Evolutionary conservation across 2,797 vertebrate species (phyloP), one percentile per base, ranked within the genome.

Genomic region (Leptoclinus maculatus): DNA sequence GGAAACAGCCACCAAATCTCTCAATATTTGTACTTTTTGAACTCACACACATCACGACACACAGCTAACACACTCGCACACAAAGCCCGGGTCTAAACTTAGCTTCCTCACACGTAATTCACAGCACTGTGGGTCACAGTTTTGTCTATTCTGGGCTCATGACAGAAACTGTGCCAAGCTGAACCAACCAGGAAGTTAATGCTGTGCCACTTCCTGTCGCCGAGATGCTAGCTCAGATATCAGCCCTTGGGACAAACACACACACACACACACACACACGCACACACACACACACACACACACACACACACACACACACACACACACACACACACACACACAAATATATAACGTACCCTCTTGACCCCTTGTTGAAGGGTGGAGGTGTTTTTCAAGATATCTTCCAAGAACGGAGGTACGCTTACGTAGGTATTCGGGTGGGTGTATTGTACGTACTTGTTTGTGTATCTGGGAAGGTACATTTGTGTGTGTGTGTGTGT

Each of bases 81-180:
- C 39, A 27, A 2, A 23, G n/a, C 16, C 8, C 13, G 7, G 7
- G 8, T 86, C 90, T 88, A 91, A 92, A 73, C 36, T 82, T 91
- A 89, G 70, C 66, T 14, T 74, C 79, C 80, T 64, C 43, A 39
- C 16, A 57, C 32, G 17, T 41, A 21, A 38, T 36, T 74, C 53
- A 8, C 34, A 16, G 70, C 49, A 3, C 49, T 25, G 36, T 12
- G 53, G 56, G n/a, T 47, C 62, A 17, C 2, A 47, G 70, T 36
- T 72, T 3, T 41, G 67, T 84, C 90, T 94, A 92, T 93, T 93
- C 71, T 80, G 16, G 32, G 88, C 66, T 51, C 70, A 25, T 49
- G 81, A 82, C 80, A 83, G 71, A 91, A 85, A 62, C 78, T 36
- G 82, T 86, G 91, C 89, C 91, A 88, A 87, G 76, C 39, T 82